Base-by-base conservation (phyloP, 2,888 invertebrate genomes). In the Luperina nickerlii region DNA sequence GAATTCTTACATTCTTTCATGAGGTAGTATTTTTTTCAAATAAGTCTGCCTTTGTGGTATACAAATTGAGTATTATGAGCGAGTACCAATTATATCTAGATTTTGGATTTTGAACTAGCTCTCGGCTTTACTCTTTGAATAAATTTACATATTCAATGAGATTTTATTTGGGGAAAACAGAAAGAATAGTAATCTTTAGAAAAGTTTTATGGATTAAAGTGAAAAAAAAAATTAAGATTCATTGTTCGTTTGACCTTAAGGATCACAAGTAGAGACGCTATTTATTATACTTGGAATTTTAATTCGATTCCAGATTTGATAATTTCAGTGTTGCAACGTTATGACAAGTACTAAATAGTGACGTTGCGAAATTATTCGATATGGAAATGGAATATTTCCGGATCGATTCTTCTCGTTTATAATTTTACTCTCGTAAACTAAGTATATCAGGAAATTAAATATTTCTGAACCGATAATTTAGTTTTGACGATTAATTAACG, bases 1-100 rank as follows among this genome's bases (percentile, higher is more conserved):
- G 74, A 82, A 75, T 80, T 75, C 24, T 48, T 63, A 70, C 66
- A 70, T 66, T 20, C 65, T 82, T 76, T 66, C 20, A n/a, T 48
- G 15, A 27, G 42, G 65, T 70, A 76, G 51, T 65, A 66, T 82
- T 81, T 32, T 32, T 38, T 76, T 65, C 7, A 66, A 76, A 71
- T 62, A 67, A 82, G 67, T 60, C 62, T 27, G 13, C 51, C 54
- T 69, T 60, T 38, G 62, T 63, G 69, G 65, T 20, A 65, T 60
- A 60, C 9, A 7, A 66, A 82, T 75, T 65, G 15, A 74, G 74
- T 69, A 74, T 74, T 42, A 57, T 27, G 20, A 51, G 11, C 8
- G 7, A 62, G 11, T 69, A 6, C 20, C 13, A 66, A 69, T 82
- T 75, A 48, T 48, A 57, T 60, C 69, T 66, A 82, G 42, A 76